Base-by-base conservation (phyloP, 1,140 invertebrate species). In the Calycopis cecrops region DNA sequence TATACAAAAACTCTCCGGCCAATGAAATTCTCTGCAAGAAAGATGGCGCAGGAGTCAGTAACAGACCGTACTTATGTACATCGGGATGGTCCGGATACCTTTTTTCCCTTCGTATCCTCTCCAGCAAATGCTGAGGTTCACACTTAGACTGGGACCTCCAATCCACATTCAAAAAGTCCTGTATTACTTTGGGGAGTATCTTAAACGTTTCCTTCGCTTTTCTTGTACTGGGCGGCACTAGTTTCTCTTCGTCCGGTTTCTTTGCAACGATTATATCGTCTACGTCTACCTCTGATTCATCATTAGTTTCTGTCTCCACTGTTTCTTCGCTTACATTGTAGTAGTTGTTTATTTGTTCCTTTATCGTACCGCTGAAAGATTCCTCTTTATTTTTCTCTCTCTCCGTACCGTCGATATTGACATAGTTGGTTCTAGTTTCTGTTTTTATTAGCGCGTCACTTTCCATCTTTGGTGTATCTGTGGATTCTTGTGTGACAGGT, bases 21-120 rank as follows among this genome's bases (percentile, higher is more conserved):
- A 94, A 81, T n/a, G 92, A 93, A 79, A 94, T 90, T 59, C 92
- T 89, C 81, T 92, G 91, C 44, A 93, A 79, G 73, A 93, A 94
- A 42, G 92, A 90, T 55, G 92, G 92, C 17, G 92, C 90, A 48
- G 91, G 89, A 67, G 93, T 94, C 21, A 90, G 88, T 21, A 94
- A 67, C 6, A 91, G 65, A n/a, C 91, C 83, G 73, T 91, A 92
- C 65, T 89, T 88, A 66, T 90, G 88, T 14, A 81, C 78, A 34
- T 87, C 77, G 0, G 81, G 79, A 62, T 88, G 86, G 18, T 79
- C 73, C 16, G 91, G 88, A 72, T 92, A 91, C 49, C 86, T 73
- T 63, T 91, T 90, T 48, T 89, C 87, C 61, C 76, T 89, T 9
- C 90, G 82, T 60, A 93, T 90, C 59, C 89, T 88, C 65, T 91